Conservation (phyloP, 2,113 vertebrate species). For the Strix aluco region DNA sequence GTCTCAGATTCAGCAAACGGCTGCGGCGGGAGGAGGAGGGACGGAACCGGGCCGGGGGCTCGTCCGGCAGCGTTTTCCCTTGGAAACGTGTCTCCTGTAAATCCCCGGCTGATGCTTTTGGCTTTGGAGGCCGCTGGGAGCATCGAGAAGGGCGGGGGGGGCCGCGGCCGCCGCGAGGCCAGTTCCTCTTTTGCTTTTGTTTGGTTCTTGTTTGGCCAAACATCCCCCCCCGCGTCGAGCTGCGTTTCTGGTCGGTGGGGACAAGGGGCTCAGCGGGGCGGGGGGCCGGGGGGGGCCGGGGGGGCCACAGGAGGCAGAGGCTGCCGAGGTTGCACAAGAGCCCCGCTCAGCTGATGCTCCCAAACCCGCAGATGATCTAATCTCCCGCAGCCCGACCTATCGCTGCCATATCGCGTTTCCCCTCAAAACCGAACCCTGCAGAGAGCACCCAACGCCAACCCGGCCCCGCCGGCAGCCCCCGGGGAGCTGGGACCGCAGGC, state of each 20-base stretch:
- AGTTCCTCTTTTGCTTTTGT: neutral
- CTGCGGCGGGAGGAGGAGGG: neutral
- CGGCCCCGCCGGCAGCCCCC: neutral
- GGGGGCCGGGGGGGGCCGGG: neutral
- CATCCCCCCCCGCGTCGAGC: neutral
- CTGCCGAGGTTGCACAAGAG: neutral
- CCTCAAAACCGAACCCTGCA: neutral
- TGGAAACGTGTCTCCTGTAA: neutral
- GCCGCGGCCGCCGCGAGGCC: neutral
- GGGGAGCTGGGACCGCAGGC: neutral
- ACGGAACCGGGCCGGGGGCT: neutral
- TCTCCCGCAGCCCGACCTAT: neutral
- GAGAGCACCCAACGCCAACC: neutral
- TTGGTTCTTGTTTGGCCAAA: neutral
- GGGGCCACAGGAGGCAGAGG: neutral
- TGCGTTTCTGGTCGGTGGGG: neutral
- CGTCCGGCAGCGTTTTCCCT: accelerated
- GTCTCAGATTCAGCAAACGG: neutral
- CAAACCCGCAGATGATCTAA: neutral
- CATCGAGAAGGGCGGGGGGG: too few species aligned
- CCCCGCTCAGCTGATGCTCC: neutral
- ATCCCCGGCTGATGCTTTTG: neutral
- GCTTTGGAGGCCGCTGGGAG: neutral
- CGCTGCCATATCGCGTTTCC: neutral
- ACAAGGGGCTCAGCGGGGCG: neutral